These are phyloP conservation scores for Anorthoa munda DNA, from an alignment of 2,888 invertebrate species.

Conservation along the genomic window DNA sequence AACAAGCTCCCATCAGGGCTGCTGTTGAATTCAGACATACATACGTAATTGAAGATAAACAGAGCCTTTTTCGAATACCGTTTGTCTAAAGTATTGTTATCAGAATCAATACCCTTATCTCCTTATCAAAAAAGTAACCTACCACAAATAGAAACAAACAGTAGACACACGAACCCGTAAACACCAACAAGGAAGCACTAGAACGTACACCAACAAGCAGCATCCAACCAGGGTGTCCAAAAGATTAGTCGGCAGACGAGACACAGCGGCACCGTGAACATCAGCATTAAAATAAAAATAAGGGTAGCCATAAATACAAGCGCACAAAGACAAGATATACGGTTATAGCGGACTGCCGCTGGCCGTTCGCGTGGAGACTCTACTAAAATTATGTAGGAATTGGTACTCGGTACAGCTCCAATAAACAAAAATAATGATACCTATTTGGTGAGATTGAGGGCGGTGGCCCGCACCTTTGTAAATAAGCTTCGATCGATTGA, in stretches of 20 bases:
- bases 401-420: constrained; percentile 63
- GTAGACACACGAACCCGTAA: constrained; percentile 7
- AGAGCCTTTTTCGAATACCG: neutral
- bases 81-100: neutral
- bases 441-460: constrained; percentile 62
- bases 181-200: constrained; percentile 52
- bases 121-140: neutral
- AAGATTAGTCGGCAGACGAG: constrained; percentile 84
- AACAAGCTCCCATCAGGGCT: fast-evolving
- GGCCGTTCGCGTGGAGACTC: constrained; percentile 77
- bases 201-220: constrained; percentile 28
- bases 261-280: constrained; percentile 88
- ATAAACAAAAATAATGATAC: constrained; percentile 70
- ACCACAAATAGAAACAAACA: constrained; percentile 10
- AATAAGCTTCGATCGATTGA: constrained; percentile 45
- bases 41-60: neutral
- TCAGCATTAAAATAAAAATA: constrained; percentile 91
- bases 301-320: constrained; percentile 87
- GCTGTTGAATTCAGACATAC: neutral
- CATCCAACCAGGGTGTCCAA: constrained; percentile 73
- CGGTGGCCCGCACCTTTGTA: constrained; percentile 38
- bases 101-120: neutral
- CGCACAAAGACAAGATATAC: constrained; percentile 90
- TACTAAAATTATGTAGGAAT: constrained; percentile 70
- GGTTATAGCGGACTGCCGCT: constrained; percentile 85